These are phyloP conservation scores for Drosophila gaucha DNA, from an alignment of 2,888 invertebrate species.

Conservation along the genomic window DNA sequence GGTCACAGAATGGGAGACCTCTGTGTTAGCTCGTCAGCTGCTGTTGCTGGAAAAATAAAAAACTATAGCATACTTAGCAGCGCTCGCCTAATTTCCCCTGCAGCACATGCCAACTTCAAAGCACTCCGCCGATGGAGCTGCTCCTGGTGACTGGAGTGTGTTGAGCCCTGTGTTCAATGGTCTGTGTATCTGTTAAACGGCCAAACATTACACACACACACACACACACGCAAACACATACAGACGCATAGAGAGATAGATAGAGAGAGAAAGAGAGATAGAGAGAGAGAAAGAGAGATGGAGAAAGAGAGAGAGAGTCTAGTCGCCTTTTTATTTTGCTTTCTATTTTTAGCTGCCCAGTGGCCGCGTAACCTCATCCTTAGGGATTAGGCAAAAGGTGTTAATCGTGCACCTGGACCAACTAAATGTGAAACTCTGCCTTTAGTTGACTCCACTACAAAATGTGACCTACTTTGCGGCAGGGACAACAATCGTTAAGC, in stretches of 20 bases:
- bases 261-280: neutral
- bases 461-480: slow-evolving; percentile 14
- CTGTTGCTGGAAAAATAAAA: slow-evolving; percentile 1
- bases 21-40: slow-evolving; percentile 7
- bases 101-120: slow-evolving; percentile 40
- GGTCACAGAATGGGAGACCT: neutral
- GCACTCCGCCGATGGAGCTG: slow-evolving; percentile 12
- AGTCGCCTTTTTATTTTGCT: slow-evolving; percentile 22
- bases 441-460: neutral
- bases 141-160: neutral
- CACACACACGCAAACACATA: neutral
- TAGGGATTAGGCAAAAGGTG: slow-evolving; percentile 15
- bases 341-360: slow-evolving; percentile 48
- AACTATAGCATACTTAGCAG: slow-evolving; percentile 21
- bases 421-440: slow-evolving; percentile 1
- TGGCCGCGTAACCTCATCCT: slow-evolving; percentile 36
- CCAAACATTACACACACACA: slow-evolving; percentile 2
- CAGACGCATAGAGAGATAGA: neutral
- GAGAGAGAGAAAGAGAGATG: neutral
- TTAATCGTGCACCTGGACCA: slow-evolving; percentile 18
- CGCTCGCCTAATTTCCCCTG: slow-evolving; percentile 3
- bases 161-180: slow-evolving; percentile 32
- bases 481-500: neutral
- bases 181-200: slow-evolving; percentile 24
- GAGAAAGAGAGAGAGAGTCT: neutral